Base-by-base conservation (phyloP, 2,113 vertebrate species). In the Anarrhichthys ocellatus region DNA sequence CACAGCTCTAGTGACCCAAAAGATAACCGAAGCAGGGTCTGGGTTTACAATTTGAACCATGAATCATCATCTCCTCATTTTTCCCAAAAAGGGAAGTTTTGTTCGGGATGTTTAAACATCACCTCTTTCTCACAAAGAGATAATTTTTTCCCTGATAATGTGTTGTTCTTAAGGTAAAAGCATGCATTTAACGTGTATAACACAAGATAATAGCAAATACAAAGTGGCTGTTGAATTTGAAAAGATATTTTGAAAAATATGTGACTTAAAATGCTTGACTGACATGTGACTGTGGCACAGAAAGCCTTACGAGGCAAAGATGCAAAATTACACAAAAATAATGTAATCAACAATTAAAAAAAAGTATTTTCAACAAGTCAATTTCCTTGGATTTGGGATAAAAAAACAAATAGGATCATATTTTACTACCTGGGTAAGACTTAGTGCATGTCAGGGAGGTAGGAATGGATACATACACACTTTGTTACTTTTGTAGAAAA, bases 1-100 rank as follows among this genome's bases (percentile, higher is more conserved):
- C 58, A 63, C 77, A 64, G 46, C 84, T 77, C 50, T 8, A 71
- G 44, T 48, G 64, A 84, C 77, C 81, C 58, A 70, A 73, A 76
- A 64, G 64, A 86, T 77, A 77, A 84, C 78, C 80, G 59, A 54
- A 67, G 70, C 14, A 42, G 20, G 36, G 20, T 17, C 6, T 64
- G 17, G 34, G 9, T 79, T 87, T 78, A 61, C 6, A 24, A 74
- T 88, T 70, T 77, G 36, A 87, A 75, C 78, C 64, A 27, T 83
- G 46, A 85, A 87, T 86, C 79, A 87, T 85, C 44, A 50, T 62
- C 77, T 58, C 15, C 48, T 76, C 2, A n/a, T 50, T 65, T 72
- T 50, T 44, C 11, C 29, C 40, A 78, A 72, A 81, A 79, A 84
- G 32, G 5, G 20, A 82, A 22, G n/a, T 59, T 74, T 86, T 80